Evolutionary conservation across 2,888 invertebrate species (phyloP).

Genomic region (Cheilosia grossa): DNA sequence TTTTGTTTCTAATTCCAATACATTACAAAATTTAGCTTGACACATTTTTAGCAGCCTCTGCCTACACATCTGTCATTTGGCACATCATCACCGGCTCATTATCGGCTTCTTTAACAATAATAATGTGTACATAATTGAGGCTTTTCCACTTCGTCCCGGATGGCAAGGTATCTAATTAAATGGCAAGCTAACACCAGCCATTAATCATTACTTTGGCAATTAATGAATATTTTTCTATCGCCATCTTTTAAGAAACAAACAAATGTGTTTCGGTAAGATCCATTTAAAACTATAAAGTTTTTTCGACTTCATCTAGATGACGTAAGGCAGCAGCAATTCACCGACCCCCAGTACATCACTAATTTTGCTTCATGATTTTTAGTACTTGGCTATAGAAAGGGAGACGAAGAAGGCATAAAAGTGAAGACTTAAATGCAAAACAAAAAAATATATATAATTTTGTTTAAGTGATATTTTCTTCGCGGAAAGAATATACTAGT

Average conservation of each 20-base stretch:
- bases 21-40: too few species aligned
- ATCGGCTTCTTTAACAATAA: slow-evolving; percentile 1
- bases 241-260: slow-evolving; percentile 14
- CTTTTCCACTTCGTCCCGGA: not conserved
- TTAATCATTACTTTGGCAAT: slow-evolving; percentile 44
- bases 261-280: slow-evolving; percentile 18
- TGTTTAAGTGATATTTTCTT: slow-evolving; percentile 35
- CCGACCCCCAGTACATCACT: not conserved
- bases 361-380: slow-evolving; percentile 12
- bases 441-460: not conserved
- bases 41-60: not conserved
- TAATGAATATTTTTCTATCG: slow-evolving; percentile 36
- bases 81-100: slow-evolving; percentile 36
- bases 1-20: too few species aligned
- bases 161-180: not conserved
- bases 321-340: slow-evolving; percentile 10
- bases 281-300: slow-evolving; percentile 28
- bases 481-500: slow-evolving; percentile 25
- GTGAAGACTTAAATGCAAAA: slow-evolving; percentile 6
- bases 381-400: not conserved
- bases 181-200: not conserved
- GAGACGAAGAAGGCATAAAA: slow-evolving; percentile 24
- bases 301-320: slow-evolving; percentile 14
- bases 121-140: slow-evolving; percentile 16
- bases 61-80: slow-evolving; percentile 1